Conservation (phyloP, 2,888 invertebrate species). For the Acanthacorydalis orientalis region DNA sequence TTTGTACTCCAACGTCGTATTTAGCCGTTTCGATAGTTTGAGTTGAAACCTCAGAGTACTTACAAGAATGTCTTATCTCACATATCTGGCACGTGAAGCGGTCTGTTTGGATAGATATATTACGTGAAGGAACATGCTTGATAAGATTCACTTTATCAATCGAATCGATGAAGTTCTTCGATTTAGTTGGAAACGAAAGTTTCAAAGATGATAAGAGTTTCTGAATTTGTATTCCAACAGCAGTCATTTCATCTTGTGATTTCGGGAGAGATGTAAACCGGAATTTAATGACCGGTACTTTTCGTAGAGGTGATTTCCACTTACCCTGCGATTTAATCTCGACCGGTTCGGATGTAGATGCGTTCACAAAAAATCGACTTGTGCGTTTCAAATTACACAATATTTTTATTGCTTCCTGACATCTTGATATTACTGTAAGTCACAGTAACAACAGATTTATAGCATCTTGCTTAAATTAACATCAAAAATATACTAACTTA, state of each 20-base stretch:
- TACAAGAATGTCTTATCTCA: constrained; percentile 16
- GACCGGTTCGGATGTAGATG: constrained; percentile 8
- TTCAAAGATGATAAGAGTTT: neutral
- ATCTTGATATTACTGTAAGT: constrained; percentile 24
- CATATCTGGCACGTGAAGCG: constrained; percentile 17
- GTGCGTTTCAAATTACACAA: constrained; percentile 16
- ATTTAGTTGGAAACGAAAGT: neutral
- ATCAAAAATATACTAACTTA: neutral
- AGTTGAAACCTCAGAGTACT: constrained; percentile 11
- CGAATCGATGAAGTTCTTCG: neutral
- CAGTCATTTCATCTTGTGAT: constrained; percentile 11
- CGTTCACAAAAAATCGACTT: constrained; percentile 18
- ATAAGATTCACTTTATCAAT: neutral
- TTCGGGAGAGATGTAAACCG: constrained; percentile 13
- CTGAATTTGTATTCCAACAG: constrained; percentile 8
- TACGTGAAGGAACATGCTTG: neutral
- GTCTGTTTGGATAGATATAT: constrained; percentile 15
- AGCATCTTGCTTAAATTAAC: too few relatives aligned
- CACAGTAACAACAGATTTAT: neutral
- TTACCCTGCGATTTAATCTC: constrained; percentile 8
- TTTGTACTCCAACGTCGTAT: constrained; percentile 21
- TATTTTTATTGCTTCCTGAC: constrained; percentile 24
- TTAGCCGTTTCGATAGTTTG: constrained; percentile 11
- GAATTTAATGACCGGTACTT: constrained; percentile 14
- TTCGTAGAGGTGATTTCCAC: constrained; percentile 15